Conservation (phyloP, 2,888 invertebrate genomes). For the Oxystoma pomonae region DNA sequence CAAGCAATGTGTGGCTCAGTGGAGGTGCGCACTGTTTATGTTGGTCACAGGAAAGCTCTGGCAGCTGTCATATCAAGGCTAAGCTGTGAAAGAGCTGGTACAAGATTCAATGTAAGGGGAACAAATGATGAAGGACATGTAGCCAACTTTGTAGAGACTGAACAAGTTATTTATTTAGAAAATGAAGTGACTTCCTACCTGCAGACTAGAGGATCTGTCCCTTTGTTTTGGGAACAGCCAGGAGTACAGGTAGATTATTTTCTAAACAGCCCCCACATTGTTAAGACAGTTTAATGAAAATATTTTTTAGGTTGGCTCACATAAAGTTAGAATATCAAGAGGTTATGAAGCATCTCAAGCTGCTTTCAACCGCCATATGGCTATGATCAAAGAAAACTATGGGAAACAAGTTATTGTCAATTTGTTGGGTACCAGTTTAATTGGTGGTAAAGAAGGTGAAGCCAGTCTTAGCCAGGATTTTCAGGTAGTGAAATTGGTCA, state of each 20-base stretch:
- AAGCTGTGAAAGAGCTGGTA: conserved; percentile 97
- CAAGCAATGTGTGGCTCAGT: conserved; percentile 97
- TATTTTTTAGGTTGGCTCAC: conserved; percentile 85
- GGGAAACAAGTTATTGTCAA: conserved; percentile 90
- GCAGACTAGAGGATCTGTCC: conserved; percentile 94
- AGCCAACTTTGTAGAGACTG: conserved; percentile 99
- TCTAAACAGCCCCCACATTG: background rate
- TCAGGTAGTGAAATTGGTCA: conserved; percentile 19
- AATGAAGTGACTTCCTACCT: conserved; percentile 86
- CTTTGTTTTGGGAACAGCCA: conserved; percentile 98
- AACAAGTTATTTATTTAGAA: conserved; percentile 92
- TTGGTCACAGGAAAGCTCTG: conserved; percentile 88
- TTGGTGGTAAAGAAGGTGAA: conserved; percentile 96
- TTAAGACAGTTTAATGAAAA: no score
- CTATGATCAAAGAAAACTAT: conserved; percentile 81
- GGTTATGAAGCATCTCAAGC: conserved; percentile 92
- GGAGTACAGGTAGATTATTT: conserved; percentile 70
- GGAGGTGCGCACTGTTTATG: conserved; percentile 97
- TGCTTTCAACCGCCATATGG: conserved; percentile 89
- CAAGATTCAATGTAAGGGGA: conserved; percentile 96
- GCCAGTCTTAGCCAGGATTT: conserved; percentile 91
- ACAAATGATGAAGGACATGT: conserved; percentile 99
- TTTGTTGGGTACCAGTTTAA: conserved; percentile 82
- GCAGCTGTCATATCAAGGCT: conserved; percentile 94
- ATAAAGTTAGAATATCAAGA: conserved; percentile 95